Percentiles rank a stretch among this genome's conserved stretches.
phyloP scores from a whole-genome alignment of 1,140 invertebrate genomes.

The Paraescarpia echinospica region DNA sequence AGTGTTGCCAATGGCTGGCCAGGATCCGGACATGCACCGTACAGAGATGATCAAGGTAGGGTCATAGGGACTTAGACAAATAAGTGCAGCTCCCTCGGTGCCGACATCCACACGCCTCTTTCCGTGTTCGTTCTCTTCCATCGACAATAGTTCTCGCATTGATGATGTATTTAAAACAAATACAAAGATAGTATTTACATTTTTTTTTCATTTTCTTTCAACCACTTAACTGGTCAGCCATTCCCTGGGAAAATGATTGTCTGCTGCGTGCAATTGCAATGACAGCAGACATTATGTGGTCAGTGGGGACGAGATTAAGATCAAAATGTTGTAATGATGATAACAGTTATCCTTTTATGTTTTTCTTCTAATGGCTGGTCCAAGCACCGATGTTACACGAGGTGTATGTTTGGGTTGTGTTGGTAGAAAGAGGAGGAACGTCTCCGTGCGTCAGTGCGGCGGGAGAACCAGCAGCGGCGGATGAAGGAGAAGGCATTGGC shows the following conservation, averaged over 20 bases:
- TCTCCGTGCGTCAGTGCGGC: constrained; percentile 79
- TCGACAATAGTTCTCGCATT: not conserved
- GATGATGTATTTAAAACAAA: no score
- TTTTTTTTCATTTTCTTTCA: no score
- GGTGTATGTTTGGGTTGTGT: not conserved
- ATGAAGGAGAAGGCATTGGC: constrained; percentile 66
- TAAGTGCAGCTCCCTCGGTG: not conserved
- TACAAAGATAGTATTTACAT: no score
- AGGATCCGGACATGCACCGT: constrained; percentile 89
- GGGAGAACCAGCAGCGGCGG: constrained; percentile 68
- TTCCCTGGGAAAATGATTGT: no score
- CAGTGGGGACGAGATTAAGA: no score
- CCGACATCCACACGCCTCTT: not conserved
- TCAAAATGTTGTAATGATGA: no score
- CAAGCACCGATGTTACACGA: not conserved
- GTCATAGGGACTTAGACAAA: not conserved
- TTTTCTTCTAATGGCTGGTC: not conserved
- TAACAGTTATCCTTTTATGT: not conserved
- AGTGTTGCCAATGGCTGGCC: constrained; percentile 89
- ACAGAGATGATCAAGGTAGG: constrained; percentile 84
- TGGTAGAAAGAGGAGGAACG: constrained; percentile 91
- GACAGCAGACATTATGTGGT: no score
- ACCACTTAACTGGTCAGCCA: no score
- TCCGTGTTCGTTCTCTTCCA: not conserved
- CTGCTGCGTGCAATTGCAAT: no score